Base-by-base conservation (phyloP, 2,113 vertebrate genomes). In the Equus przewalskii region DNA sequence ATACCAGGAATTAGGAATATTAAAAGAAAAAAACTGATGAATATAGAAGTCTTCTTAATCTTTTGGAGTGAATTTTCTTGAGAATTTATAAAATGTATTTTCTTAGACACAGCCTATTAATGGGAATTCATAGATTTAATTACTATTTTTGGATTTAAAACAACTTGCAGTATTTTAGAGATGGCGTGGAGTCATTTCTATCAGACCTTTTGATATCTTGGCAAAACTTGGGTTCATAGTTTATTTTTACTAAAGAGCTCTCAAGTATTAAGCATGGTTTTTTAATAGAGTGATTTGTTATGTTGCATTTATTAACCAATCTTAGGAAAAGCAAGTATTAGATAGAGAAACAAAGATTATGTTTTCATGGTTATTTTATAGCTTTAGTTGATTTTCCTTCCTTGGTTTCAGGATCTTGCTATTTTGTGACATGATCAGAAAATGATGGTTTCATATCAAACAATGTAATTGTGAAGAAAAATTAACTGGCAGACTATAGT, bases 381-480 rank as follows among this genome's bases (percentile, higher is more conserved):
- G 80, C 41, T 92, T 30, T n/a, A 36, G 13, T 78, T 87, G 30
- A 60, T 79, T 69, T 92, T 92, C 86, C 51, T 64, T 26, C 69
- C 14, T 83, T 95, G 62, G 62, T 72, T 78, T 90, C 30, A 86
- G 5, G 82, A 56, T 67, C n/a, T 18, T 78, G 3, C 46, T 89
- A 44, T 83, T 91, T 86, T 80, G 8, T 96, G 67, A 91, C 49
- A 58, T 67, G 21, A 70, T 49, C 49, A 73, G n/a, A 79, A 95
- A 95, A 92, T 92, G 51, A 69, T 41, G 28, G 22, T 94, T 89
- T 90, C 8, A 11, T 91, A n/a, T 89, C 0, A 92, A 75, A 44
- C 56, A 88, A 56, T 54, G 15, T 89, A 67, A 36, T 73, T 96
- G 81, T 96, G 89, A 33, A 69, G 93, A 89, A 97, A 62, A 88